Percentiles rank a stretch among this genome's conserved stretches.
phyloP scores from a whole-genome alignment of 1,140 invertebrate species.

The Trichonephila inaurata region DNA sequence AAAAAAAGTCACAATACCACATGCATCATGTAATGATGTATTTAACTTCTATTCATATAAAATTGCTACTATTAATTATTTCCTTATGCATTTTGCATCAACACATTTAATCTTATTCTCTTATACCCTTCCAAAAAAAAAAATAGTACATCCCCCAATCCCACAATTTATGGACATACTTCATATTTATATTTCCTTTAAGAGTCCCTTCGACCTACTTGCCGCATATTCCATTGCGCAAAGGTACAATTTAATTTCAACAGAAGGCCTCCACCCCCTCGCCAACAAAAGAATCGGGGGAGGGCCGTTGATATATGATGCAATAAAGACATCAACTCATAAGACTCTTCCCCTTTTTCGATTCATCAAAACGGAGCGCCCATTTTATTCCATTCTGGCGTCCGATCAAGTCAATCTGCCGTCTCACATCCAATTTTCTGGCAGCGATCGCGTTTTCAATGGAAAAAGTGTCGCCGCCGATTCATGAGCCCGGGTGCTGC shows the following conservation, averaged over 20 bases:
- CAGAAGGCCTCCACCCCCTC: neutral
- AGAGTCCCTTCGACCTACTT: no score
- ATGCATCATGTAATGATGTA: no score
- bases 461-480: constrained; percentile 42
- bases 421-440: constrained; percentile 50
- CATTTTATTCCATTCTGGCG: constrained; percentile 51
- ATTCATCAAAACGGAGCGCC: constrained; percentile 44
- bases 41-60: no score
- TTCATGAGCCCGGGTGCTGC: constrained; percentile 24
- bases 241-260: constrained; percentile 22
- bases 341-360: constrained; percentile 42
- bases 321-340: constrained; percentile 57
- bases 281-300: neutral
- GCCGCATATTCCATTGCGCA: neutral
- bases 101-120: neutral
- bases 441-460: constrained; percentile 9
- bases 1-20: no score
- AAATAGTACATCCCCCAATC: neutral
- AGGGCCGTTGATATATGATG: constrained; percentile 30
- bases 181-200: no score
- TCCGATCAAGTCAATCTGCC: constrained; percentile 8
- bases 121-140: neutral
- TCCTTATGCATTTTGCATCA: no score
- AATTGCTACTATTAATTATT: no score
- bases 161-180: neutral